phyloP scores from a whole-genome alignment of 2,888 invertebrate species.

The Acleris laterana region DNA sequence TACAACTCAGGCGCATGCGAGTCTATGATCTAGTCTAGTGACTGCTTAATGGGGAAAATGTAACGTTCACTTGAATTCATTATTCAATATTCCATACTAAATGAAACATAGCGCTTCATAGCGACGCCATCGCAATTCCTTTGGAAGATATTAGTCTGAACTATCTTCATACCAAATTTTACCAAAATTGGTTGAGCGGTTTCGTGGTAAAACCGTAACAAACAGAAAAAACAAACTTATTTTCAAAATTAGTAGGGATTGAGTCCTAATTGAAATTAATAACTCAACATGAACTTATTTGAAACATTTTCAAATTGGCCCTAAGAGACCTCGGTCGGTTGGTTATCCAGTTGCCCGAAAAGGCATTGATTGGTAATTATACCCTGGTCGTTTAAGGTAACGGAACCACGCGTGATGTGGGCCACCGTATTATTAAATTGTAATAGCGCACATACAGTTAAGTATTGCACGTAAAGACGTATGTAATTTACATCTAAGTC shows the following conservation, averaged over 20 bases:
- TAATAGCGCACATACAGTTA: neutral
- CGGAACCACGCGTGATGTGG: neutral
- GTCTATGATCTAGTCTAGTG: constrained; percentile 9
- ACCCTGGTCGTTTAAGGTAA: constrained; percentile 6
- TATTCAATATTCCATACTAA: neutral
- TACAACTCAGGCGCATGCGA: constrained; percentile 15
- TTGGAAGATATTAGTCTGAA: no score
- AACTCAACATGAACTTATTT: neutral
- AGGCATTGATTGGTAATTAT: constrained; percentile 26
- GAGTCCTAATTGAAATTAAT: no score
- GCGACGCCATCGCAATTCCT: no score
- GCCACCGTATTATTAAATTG: constrained; percentile 5
- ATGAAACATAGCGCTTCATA: no score
- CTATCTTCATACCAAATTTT: no score
- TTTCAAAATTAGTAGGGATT: no score
- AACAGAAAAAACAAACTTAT: no score
- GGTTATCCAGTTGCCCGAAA: constrained; percentile 18
- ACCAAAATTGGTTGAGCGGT: no score
- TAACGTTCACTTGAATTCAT: constrained; percentile 8
- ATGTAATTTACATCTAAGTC: no score
- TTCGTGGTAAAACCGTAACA: no score
- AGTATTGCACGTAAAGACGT: neutral
- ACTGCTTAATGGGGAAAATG: constrained; percentile 8
- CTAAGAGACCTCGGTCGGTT: constrained; percentile 9
- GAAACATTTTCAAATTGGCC: constrained; percentile 8